Percentiles rank a stretch among this genome's conserved stretches.
phyloP scores from a whole-genome alignment of 2,888 invertebrate genomes.

The Melanostoma scalare region DNA sequence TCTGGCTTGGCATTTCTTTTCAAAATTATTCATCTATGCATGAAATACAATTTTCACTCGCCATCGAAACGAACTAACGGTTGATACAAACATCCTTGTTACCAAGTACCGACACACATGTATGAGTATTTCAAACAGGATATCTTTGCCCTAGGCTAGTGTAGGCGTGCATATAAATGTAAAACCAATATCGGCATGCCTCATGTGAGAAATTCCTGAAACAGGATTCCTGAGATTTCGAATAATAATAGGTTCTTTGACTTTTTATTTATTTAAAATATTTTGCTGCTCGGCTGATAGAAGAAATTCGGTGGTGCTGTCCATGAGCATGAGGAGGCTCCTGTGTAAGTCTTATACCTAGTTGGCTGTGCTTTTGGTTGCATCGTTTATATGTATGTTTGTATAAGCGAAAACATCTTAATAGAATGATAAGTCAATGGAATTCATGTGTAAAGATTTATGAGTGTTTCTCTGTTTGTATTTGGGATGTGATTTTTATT shows the following conservation, averaged over 20 bases:
- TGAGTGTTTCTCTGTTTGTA: conserved; percentile 34
- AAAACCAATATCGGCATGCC: conserved; percentile 18
- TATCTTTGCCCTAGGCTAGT: conserved; percentile 1
- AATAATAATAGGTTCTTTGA: conserved; percentile 21
- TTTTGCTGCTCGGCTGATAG: conserved; percentile 15
- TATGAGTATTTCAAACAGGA: not conserved
- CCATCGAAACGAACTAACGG: conserved; percentile 42
- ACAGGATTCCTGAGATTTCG: conserved; percentile 62
- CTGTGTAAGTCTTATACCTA: not conserved
- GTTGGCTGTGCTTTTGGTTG: conserved; percentile 22
- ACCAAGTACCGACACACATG: not conserved
- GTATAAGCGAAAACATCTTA: conserved; percentile 53
- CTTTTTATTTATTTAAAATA: conserved; percentile 8
- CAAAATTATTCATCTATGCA: conserved; percentile 70
- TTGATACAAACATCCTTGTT: conserved; percentile 26
- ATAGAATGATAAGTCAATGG: conserved; percentile 68
- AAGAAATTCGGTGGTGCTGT: conserved; percentile 2
- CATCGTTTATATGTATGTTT: conserved; percentile 30
- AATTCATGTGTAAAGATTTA: conserved; percentile 63
- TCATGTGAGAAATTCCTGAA: conserved; percentile 30
- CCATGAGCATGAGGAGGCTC: not conserved
- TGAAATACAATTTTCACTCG: conserved; percentile 64
- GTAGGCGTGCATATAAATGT: conserved; percentile 10
- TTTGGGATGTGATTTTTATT: conserved; percentile 21
- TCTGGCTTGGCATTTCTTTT: conserved; percentile 32